Conservation (phyloP, 2,888 invertebrate species). For the Cryptophagus acutangulus region DNA sequence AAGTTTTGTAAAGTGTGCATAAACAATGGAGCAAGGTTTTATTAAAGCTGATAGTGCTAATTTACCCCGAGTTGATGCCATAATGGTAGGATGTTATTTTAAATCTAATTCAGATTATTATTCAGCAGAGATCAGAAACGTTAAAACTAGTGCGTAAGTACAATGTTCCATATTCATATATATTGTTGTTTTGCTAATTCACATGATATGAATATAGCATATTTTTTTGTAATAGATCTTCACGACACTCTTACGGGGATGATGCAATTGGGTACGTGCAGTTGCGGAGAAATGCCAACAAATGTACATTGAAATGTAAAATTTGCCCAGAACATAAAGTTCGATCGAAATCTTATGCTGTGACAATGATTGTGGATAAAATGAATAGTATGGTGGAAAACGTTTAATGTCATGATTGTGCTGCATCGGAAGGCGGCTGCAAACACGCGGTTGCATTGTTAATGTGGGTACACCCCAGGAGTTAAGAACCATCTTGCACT, state of each 20-base stretch:
- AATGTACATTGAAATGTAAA: conserved; percentile 25
- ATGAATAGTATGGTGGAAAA: conserved; percentile 9
- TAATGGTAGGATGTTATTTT: no score
- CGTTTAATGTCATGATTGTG: conserved; percentile 18
- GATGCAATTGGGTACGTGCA: conserved; percentile 25
- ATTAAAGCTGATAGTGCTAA: no score
- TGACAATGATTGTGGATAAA: conserved; percentile 18
- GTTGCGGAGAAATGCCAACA: conserved; percentile 18
- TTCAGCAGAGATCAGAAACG: no score
- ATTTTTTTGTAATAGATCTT: conserved; percentile 11
- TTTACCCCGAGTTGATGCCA: no score
- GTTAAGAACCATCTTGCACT: conserved; percentile 16
- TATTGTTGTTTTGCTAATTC: no score
- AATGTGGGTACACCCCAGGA: conserved; percentile 18
- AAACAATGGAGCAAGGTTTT: no score
- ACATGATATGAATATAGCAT: no score
- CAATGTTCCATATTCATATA: no score
- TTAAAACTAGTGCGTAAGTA: no score
- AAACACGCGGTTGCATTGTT: conserved; percentile 23
- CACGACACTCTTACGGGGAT: conserved; percentile 19
- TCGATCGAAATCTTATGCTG: conserved; percentile 16
- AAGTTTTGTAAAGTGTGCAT: no score
- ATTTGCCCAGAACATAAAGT: conserved; percentile 28
- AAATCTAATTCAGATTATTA: no score
- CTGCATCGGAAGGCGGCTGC: conserved; percentile 21